Percentiles rank a stretch among this genome's conserved stretches.
Conservation (phyloP, 92 coral and sea anemone genomes). For the Blastomussa wellsi region DNA sequence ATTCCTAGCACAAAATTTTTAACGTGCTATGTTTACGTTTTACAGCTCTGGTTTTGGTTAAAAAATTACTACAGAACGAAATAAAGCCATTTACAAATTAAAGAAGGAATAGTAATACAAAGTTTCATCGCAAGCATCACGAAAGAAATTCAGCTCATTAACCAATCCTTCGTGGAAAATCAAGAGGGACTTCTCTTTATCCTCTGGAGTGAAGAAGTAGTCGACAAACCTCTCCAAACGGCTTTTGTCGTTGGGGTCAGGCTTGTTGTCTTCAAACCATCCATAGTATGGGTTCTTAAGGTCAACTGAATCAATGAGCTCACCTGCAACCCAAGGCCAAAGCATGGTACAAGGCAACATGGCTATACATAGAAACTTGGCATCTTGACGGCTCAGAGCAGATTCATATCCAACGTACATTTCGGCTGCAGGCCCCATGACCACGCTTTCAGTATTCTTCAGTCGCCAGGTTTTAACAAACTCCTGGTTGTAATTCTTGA, state of each 20-base stretch:
- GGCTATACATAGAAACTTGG: conserved; percentile 46
- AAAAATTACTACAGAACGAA: background rate
- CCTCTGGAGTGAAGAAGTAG: conserved; percentile 39
- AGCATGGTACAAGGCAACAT: conserved; percentile 59
- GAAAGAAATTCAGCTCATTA: conserved; percentile 67
- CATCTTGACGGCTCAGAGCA: conserved; percentile 39
- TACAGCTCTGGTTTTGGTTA: background rate
- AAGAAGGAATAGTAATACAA: conserved; percentile 42
- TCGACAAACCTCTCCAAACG: conserved; percentile 51
- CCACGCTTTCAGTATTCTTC: conserved; percentile 53
- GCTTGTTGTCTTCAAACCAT: conserved; percentile 59
- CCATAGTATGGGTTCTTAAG: conserved; percentile 41
- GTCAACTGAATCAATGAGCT: conserved; percentile 36
- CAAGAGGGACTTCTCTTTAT: conserved; percentile 16
- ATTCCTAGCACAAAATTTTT: too few species aligned
- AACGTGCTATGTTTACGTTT: background rate
- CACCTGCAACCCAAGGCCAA: conserved; percentile 62
- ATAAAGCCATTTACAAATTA: background rate
- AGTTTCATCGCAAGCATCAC: conserved; percentile 55
- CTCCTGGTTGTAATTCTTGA: conserved; percentile 46
- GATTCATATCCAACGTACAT: conserved; percentile 55
- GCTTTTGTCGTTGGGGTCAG: conserved; percentile 31
- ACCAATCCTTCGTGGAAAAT: conserved; percentile 62
- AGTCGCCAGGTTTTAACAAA: conserved; percentile 53
- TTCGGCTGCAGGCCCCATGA: conserved; percentile 62